Base-by-base conservation (phyloP, 2,797 vertebrate genomes). In the Darevskia mixta region DNA sequence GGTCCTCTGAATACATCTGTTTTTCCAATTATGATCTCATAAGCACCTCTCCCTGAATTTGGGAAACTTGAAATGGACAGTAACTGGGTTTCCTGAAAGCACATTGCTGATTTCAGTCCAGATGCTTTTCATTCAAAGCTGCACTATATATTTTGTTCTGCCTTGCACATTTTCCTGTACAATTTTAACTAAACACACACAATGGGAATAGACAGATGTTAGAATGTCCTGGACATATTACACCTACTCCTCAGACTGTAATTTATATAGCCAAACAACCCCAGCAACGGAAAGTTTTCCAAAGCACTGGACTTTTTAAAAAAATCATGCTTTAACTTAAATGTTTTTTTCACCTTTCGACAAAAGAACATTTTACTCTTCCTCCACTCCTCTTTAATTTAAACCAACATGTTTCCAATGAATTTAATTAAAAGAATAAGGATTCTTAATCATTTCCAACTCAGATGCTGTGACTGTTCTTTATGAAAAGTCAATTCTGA, bases 1-100 rank as follows among this genome's bases (percentile, higher is more conserved):
- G 38, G 32, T 67, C n/a, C 35, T 49, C 55, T 71, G 17, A 67
- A 80, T 45, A 13, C 78, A 82, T 88, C 49, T 82, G 79, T 61
- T 82, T 83, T 66, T 90, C 82, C 41, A 67, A 35, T 35, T 8
- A 87, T 38, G 23, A 85, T 38, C 25, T 87, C 78, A 43, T 88
- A 45, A 84, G 35, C 29, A 85, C 27, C 27, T 87, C 9, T 61
- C 38, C 75, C 35, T 38, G 29, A 67, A 17, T 32, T 13, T 38
- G 45, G 76, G 45, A 83, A 83, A 79, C n/a, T 38, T 49, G 20
- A 82, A 83, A 58, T 64, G 64, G 45, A 45, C 4, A 79, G n/a
- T 17, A 35, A 78, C 61, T 49, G 38, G 49, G 15, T 25, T 55
- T 86, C 20, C 2, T 78, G 23, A 71, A 41, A 41, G 10, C 73